Conservation (phyloP, 2,888 invertebrate species). For the Tetragonisca angustula region DNA sequence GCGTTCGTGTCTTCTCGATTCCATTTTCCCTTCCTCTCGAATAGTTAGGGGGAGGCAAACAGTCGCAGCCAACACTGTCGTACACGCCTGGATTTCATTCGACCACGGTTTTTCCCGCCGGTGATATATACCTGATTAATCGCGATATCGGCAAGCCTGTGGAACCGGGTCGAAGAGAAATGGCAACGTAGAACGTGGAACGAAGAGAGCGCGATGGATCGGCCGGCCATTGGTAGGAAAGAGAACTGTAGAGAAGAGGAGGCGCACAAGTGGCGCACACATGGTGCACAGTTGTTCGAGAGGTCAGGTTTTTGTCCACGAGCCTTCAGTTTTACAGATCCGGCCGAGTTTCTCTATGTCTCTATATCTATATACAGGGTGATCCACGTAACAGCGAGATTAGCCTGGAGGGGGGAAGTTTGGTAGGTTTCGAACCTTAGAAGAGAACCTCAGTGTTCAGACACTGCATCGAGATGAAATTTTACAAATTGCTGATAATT, state of each 20-base stretch:
- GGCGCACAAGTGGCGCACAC: conserved; percentile 83
- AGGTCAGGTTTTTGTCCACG: conserved; percentile 83
- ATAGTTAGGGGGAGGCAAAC: neutral
- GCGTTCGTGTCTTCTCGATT: neutral
- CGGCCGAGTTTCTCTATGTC: conserved; percentile 64
- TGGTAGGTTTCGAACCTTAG: neutral
- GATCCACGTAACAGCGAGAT: conserved; percentile 50
- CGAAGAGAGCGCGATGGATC: conserved; percentile 32
- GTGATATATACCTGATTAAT: conserved; percentile 55
- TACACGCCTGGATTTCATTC: conserved; percentile 8
- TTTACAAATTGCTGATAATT: neutral
- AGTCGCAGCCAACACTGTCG: neutral
- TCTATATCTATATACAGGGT: conserved; percentile 52
- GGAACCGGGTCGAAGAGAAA: conserved; percentile 38
- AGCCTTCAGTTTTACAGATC: conserved; percentile 81
- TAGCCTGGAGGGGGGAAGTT: too few relatives aligned
- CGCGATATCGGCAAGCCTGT: conserved; percentile 42
- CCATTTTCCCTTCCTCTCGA: neutral
- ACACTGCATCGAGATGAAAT: neutral
- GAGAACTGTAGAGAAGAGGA: conserved; percentile 64
- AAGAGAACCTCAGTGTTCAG: neutral
- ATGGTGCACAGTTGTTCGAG: conserved; percentile 84
- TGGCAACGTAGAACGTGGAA: conserved; percentile 2
- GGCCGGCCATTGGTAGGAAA: conserved; percentile 53
- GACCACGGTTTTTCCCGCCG: conserved; percentile 18